A percentile compares a stretch with the other conserved stretches of the same genome.
Conservation (phyloP, 2,888 invertebrate species). For the Eledone cirrhosa region DNA sequence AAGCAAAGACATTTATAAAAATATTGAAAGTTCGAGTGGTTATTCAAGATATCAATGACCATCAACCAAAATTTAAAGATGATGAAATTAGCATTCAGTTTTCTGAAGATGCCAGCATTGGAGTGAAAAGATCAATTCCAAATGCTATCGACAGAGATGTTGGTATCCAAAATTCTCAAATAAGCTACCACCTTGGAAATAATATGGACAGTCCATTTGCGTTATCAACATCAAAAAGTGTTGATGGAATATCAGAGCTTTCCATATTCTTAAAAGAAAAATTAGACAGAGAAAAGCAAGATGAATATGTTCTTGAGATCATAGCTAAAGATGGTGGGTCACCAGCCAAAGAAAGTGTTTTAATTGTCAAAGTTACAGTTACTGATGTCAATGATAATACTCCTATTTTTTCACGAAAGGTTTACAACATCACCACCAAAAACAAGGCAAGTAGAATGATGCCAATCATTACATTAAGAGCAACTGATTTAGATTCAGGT, state of each 20-base stretch:
- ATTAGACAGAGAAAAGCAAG: slow-evolving; percentile 5
- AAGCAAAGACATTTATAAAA: background rate
- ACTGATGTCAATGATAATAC: slow-evolving; percentile 3
- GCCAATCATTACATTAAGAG: background rate
- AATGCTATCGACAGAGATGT: slow-evolving; percentile 20
- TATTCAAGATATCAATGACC: slow-evolving; percentile 11
- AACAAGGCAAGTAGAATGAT: background rate
- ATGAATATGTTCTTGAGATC: slow-evolving; percentile 3
- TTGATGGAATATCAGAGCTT: slow-evolving; percentile 15
- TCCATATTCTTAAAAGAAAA: slow-evolving; percentile 1
- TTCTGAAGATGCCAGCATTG: slow-evolving; percentile 4
- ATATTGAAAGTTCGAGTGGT: background rate
- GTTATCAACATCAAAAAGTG: background rate
- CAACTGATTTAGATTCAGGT: slow-evolving; percentile 9
- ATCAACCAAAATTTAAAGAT: background rate
- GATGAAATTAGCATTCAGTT: slow-evolving; percentile 1
- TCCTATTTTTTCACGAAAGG: background rate
- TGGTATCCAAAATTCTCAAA: background rate
- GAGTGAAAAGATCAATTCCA: background rate
- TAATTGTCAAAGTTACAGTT: background rate
- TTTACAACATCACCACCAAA: background rate
- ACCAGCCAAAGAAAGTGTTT: slow-evolving; percentile 10
- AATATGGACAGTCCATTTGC: background rate
- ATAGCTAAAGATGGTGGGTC: slow-evolving; percentile 7
- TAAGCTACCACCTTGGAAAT: background rate